Percentiles rank a stretch among this genome's conserved stretches.
Conservation (phyloP, 2,797 vertebrate genomes). For the Gambelia wislizenii region DNA sequence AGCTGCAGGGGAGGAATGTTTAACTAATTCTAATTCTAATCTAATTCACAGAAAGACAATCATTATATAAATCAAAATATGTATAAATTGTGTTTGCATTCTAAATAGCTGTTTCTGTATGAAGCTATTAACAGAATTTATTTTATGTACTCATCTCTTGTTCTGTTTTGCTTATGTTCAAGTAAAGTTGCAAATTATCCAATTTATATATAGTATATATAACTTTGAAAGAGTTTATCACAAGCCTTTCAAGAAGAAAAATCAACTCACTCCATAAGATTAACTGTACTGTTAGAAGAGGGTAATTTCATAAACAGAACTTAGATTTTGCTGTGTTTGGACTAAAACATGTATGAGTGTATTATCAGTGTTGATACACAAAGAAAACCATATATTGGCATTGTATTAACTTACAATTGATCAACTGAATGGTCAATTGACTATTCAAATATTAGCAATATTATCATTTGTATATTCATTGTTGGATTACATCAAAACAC, state of each 20-base stretch:
- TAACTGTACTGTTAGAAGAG: neutral
- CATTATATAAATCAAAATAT: constrained; percentile 53
- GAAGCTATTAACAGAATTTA: neutral
- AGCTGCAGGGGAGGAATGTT: constrained; percentile 64
- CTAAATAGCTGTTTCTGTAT: constrained; percentile 45
- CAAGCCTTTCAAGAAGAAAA: constrained; percentile 23
- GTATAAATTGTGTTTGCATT: constrained; percentile 46
- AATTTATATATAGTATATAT: neutral
- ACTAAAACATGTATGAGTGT: neutral
- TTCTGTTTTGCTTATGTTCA: neutral
- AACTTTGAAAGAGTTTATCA: constrained; percentile 12
- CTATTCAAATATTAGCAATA: neutral
- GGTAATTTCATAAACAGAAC: neutral
- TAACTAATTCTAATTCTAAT: constrained; percentile 27
- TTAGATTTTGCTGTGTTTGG: neutral
- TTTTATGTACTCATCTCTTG: neutral
- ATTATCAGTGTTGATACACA: neutral
- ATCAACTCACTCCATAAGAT: neutral
- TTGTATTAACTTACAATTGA: neutral
- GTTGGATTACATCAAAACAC: neutral
- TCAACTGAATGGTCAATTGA: neutral
- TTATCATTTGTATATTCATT: neutral
- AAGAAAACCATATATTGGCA: neutral
- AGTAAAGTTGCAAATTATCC: neutral
- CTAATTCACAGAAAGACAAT: constrained; percentile 64